Percentiles rank a stretch among this genome's conserved stretches.
These are phyloP conservation scores for Ctenochaetus hawaiiensis DNA, from an alignment of 2,797 vertebrate genomes.

Conservation along the genomic window DNA sequence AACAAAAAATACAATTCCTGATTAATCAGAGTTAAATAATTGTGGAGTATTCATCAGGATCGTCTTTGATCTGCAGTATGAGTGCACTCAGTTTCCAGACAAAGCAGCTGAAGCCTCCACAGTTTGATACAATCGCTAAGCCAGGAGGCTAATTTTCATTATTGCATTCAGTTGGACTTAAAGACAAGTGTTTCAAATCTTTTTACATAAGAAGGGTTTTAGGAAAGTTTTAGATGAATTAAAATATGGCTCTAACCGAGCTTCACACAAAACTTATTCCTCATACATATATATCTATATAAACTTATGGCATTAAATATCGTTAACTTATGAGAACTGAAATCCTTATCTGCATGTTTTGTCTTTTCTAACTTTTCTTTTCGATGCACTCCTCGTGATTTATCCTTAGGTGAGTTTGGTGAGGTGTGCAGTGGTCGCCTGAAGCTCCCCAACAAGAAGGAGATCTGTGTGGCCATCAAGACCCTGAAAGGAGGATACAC, in stretches of 20 bases:
- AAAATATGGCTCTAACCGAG: no score
- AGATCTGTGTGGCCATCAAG: conserved; percentile 98
- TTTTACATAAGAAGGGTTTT: neutral
- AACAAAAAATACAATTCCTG: conserved; percentile 34
- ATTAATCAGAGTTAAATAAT: conserved; percentile 37
- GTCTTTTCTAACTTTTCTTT: neutral
- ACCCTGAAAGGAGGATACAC: conserved; percentile 97
- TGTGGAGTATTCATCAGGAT: conserved; percentile 17
- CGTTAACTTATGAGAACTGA: neutral
- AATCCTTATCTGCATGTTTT: neutral
- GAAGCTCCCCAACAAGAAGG: conserved; percentile 96
- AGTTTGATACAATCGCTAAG: neutral
- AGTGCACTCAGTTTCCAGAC: neutral
- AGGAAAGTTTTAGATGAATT: neutral
- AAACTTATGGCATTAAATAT: neutral
- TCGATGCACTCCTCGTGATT: neutral
- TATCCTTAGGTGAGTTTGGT: conserved; percentile 92
- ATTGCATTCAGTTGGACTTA: neutral
- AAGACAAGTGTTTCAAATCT: neutral
- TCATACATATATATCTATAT: neutral
- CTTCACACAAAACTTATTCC: no score
- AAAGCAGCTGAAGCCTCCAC: neutral
- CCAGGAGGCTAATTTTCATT: neutral
- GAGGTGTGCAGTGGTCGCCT: conserved; percentile 97
- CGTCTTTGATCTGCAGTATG: conserved; percentile 9